phyloP scores from a whole-genome alignment of 2,888 invertebrate species.

The Masnerella sp. region DNA sequence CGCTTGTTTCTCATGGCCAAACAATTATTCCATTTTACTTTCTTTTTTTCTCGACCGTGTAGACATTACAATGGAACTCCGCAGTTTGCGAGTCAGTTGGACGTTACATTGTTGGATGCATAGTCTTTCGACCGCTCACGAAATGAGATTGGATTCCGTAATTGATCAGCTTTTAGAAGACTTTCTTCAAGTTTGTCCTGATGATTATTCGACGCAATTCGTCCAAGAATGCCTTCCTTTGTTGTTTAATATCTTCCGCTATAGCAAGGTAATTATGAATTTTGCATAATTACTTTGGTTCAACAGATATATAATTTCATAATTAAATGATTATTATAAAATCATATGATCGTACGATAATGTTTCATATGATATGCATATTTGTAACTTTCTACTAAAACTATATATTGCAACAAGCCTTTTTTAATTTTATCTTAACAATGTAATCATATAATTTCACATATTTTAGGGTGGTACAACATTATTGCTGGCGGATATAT shows the following conservation, averaged over 20 bases:
- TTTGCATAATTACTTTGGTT: not conserved
- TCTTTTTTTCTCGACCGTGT: constrained; percentile 24
- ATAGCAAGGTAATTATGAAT: constrained; percentile 85
- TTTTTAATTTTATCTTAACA: no score
- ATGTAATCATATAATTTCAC: not conserved
- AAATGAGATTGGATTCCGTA: constrained; percentile 88
- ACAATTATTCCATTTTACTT: constrained; percentile 26
- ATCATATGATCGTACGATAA: no score
- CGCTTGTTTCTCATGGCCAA: not conserved
- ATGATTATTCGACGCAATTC: constrained; percentile 92
- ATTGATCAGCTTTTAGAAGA: constrained; percentile 94
- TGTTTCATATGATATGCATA: no score
- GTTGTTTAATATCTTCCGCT: constrained; percentile 92
- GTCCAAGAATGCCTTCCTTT: constrained; percentile 93
- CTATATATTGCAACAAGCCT: no score
- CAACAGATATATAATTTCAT: no score
- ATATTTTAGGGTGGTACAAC: constrained; percentile 90
- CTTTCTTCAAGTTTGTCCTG: constrained; percentile 93
- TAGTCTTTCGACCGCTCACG: constrained; percentile 91
- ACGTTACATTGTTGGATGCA: constrained; percentile 96
- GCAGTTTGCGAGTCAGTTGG: constrained; percentile 93
- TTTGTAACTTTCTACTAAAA: no score
- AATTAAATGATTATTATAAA: no score
- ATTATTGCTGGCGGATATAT: constrained; percentile 90
- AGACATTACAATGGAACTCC: constrained; percentile 93